Evolutionary conservation across 2,888 invertebrate species (phyloP).

Genomic region (Resseliella maxima): DNA sequence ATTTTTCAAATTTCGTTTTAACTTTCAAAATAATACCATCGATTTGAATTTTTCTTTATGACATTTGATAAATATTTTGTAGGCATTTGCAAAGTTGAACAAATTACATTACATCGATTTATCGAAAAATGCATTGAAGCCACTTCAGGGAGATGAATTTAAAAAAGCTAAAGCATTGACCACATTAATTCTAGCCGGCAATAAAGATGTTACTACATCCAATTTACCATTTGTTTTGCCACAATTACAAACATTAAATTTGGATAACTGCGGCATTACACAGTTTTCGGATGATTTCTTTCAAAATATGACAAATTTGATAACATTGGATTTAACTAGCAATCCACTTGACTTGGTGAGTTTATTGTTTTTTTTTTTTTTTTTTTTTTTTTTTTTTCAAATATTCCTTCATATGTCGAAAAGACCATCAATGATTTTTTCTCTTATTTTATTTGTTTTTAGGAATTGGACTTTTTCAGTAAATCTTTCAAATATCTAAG

Average conservation of each 20-base stretch:
- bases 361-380: neutral
- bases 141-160: constrained; percentile 29
- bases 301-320: neutral
- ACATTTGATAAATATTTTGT: neutral
- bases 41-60: neutral
- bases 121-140: neutral
- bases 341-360: constrained; percentile 23
- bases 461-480: constrained; percentile 67
- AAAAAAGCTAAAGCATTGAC: neutral
- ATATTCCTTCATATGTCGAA: too few species aligned
- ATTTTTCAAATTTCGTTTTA: neutral
- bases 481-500: constrained; percentile 65
- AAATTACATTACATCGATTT: neutral
- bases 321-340: neutral
- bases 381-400: neutral
- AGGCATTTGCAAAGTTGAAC: neutral
- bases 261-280: neutral
- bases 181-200: neutral
- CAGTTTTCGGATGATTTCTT: constrained; percentile 5
- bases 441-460: neutral
- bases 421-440: neutral
- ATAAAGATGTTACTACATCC: neutral
- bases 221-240: neutral
- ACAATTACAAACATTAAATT: neutral
- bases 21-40: too few species aligned